phyloP scores from a whole-genome alignment of 2,888 invertebrate species.

The Spicauda simplicius region DNA sequence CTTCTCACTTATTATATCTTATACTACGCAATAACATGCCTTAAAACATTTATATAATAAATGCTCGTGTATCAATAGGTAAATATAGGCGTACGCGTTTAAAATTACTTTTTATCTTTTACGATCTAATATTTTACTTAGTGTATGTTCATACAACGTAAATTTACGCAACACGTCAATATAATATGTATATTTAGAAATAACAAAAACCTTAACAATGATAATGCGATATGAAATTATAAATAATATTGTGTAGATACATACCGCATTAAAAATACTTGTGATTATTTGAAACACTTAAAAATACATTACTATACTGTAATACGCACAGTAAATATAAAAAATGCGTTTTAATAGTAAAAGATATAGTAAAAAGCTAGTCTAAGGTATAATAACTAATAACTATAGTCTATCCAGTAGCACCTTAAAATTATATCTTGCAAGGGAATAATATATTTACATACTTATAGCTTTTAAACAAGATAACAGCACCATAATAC shows the following conservation, averaged over 20 bases:
- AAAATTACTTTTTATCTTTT: background rate
- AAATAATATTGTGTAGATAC: too few relatives aligned
- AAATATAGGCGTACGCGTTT: background rate
- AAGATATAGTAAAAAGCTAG: background rate
- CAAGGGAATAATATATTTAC: constrained; percentile 39
- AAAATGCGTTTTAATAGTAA: background rate
- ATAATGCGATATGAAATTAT: too few relatives aligned
- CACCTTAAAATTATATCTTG: constrained; percentile 40
- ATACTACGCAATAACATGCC: background rate
- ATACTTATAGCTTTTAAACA: constrained; percentile 23
- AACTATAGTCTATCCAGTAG: constrained; percentile 35
- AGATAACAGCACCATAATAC: constrained; percentile 25
- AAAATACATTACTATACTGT: background rate
- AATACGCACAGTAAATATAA: background rate
- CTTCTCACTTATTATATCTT: background rate
- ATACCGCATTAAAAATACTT: too few relatives aligned
- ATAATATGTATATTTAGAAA: too few relatives aligned
- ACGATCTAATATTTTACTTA: background rate
- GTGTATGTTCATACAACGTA: background rate
- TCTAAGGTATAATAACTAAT: constrained; percentile 21
- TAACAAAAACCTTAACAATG: too few relatives aligned
- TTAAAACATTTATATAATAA: background rate
- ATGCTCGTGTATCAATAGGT: background rate
- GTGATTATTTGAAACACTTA: background rate
- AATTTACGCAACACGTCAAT: too few relatives aligned